Base-by-base conservation (phyloP, 2,797 vertebrate genomes). In the Scarus forsteni region DNA sequence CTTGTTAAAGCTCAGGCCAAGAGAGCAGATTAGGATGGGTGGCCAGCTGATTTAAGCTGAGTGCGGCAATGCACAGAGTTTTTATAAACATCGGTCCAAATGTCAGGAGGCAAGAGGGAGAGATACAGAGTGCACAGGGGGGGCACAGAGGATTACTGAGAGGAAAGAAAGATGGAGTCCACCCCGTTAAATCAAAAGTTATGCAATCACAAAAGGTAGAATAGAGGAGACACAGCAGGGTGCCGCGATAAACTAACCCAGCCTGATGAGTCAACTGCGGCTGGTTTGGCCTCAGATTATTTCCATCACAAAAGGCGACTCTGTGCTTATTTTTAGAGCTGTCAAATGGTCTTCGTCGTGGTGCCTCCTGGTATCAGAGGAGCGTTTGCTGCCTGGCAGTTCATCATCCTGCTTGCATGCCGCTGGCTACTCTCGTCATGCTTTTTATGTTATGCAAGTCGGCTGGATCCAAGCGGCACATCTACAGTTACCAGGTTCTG, bases 11-110 rank as follows among this genome's bases (percentile, higher is more conserved):
- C 76, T 75, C 61, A 45, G 51, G 74, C 81, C 85, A 77, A 56
- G 50, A 80, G 73, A 85, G 84, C 60, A 40, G 87, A 90, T 92
- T 85, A 87, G 83, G 77, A 75, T 57, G 73, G 75, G 79, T 66
- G 85, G 80, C 64, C 66, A 1, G 76, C 67, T 51, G 74, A 86
- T 79, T 80, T 85, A 84, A 89, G 81, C 83, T 51, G 44, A 84
- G 79, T 3, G 12, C 71, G 73, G 75, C 69, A 46, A 73, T 67
- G 73, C 70, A 60, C 79, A 80, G 59, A 60, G 75, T 71, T 75
- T 70, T 59, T 64, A 80, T 60, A 77, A 77, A 88, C 77, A 86
- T 58, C 50, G 2, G 43, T 27, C 16, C 60, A 72, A 85, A 87
- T 75, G 79, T 66, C 91, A 85, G 80, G 64, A 74, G 77, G 73